phyloP scores from a whole-genome alignment of 2,888 invertebrate genomes.

The Tachina fera region DNA sequence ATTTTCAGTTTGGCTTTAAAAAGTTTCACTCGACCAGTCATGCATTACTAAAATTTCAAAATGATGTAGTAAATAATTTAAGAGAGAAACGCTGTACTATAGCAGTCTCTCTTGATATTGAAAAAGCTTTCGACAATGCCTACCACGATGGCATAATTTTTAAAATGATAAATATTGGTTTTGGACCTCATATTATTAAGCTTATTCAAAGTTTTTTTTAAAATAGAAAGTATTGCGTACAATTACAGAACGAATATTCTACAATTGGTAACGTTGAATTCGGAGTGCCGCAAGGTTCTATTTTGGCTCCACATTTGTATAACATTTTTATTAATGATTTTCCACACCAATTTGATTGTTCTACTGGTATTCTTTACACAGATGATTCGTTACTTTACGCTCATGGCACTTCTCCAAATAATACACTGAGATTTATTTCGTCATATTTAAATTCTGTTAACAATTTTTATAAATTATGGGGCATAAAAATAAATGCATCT shows the following conservation, averaged over 20 bases:
- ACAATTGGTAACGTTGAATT: background rate
- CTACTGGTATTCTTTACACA: background rate
- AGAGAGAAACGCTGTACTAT: too few species aligned
- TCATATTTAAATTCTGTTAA: background rate
- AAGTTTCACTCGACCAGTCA: too few species aligned
- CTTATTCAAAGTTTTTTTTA: background rate
- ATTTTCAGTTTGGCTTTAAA: too few species aligned
- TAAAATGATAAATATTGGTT: too few species aligned
- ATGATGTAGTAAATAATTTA: too few species aligned
- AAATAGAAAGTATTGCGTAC: background rate
- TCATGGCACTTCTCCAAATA: background rate
- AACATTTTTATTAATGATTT: too few species aligned
- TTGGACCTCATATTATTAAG: background rate
- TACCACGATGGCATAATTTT: too few species aligned
- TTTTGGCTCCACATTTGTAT: background rate
- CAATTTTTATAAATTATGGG: background rate
- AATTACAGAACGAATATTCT: background rate
- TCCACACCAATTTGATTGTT: too few species aligned
- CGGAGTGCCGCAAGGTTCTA: background rate
- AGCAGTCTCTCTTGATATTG: too few species aligned
- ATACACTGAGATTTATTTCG: background rate
- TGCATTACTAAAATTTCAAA: too few species aligned
- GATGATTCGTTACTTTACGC: slow-evolving; percentile 1
- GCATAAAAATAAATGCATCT: background rate
- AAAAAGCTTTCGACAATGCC: too few species aligned